Base-by-base conservation (phyloP, 2,113 vertebrate genomes). In the Forbesichthys agassizii region DNA sequence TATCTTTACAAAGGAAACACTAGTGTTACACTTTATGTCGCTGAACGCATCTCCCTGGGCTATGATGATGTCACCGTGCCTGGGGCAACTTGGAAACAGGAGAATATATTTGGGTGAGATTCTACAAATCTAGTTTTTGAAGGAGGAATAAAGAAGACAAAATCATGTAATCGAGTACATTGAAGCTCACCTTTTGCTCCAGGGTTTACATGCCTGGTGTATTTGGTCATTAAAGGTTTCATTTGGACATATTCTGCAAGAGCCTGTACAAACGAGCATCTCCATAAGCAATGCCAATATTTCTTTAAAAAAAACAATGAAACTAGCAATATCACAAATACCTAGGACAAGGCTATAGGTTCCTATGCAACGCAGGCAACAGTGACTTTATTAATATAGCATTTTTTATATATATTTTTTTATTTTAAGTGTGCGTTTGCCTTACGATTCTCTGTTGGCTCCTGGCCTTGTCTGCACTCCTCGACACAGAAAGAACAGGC, bases 221-320 rank as follows among this genome's bases (percentile, higher is more conserved):
- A n/a, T 73, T 69, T 88, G 20, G 62, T 92, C 74, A 8, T 88
- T 93, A 80, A 89, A 93, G n/a, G 75, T 91, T 79, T 89, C 89
- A 0, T 76, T 0, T 12, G 87, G 86, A 70, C 93, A 93, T 6
- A 67, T 33, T 53, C 18, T 78, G 73, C 93, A 93, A 1, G 47
- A 60, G 46, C 86, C 93, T 93, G 84, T 14, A 33, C 7, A 77
- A 6, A 76, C 1, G 5, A 76, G 1, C 66, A 4, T 33, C 13
- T 7, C 18, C 53, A 54, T 14, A n/a, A 14, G 13, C 3, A n/a
- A 5, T 7, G n/a, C 7, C 14, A 16, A 14, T 11, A 52, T 52
- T 52, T 10, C 20, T 20, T 12, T 53, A 6, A 53, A 9, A 12
- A 53, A 53, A 11, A 11, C 16, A 54, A 14, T 16, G 16, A 54